phyloP scores from a whole-genome alignment of 2,113 vertebrate genomes.

The Donacobius atricapilla region DNA sequence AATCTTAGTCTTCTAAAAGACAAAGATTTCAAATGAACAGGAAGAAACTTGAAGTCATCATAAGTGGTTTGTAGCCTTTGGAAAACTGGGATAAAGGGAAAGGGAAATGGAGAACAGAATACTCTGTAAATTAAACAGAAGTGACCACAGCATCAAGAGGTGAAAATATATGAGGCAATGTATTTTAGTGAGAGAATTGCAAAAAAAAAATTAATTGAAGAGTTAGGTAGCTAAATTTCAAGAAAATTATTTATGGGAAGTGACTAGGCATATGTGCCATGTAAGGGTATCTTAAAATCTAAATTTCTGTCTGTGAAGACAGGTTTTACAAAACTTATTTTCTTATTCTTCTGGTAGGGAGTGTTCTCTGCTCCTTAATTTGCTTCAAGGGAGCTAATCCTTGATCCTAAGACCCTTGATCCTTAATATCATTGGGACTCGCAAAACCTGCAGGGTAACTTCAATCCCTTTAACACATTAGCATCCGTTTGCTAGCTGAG shows the following conservation, averaged over 20 bases:
- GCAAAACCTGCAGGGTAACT: background rate
- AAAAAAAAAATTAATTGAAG: background rate
- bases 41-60: background rate
- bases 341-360: background rate
- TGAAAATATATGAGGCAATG: background rate
- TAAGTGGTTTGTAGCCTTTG: background rate
- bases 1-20: background rate
- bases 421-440: background rate
- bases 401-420: background rate
- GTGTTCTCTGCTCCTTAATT: background rate
- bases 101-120: background rate
- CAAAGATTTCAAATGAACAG: background rate
- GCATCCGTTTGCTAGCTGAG: background rate
- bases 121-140: background rate
- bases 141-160: background rate
- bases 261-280: fast-evolving
- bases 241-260: background rate
- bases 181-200: background rate
- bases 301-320: background rate
- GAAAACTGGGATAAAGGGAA: background rate
- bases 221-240: background rate
- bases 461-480: background rate
- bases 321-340: background rate
- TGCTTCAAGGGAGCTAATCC: background rate
- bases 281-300: background rate